Percentiles rank a stretch among this genome's conserved stretches.
Evolutionary conservation across 1,140 invertebrate species (phyloP).

Genomic region (Uloborus diversus): DNA sequence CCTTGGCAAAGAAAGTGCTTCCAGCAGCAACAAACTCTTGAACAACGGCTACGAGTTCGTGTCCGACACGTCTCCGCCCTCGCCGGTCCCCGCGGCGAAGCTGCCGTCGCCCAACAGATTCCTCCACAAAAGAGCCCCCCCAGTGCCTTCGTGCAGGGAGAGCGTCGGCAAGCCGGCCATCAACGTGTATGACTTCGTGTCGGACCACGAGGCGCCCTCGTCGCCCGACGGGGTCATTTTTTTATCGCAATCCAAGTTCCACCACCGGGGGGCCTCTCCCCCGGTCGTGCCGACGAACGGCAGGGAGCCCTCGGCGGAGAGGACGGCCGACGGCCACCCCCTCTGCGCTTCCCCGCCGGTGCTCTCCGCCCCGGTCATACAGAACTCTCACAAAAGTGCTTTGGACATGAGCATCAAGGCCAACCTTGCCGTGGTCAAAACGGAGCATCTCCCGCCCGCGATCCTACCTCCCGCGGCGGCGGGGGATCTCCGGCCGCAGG

Average conservation of each 20-base stretch:
- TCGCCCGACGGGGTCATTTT: slow-evolving; percentile 44
- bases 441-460: slow-evolving; percentile 20
- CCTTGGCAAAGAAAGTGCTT: slow-evolving; percentile 37
- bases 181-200: slow-evolving; percentile 50
- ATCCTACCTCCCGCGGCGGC: slow-evolving; percentile 25
- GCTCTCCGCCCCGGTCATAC: not conserved
- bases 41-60: slow-evolving; percentile 47
- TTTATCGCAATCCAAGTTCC: slow-evolving; percentile 41
- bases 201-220: slow-evolving; percentile 38
- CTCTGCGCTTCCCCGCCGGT: slow-evolving; percentile 25
- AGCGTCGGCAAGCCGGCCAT: slow-evolving; percentile 33
- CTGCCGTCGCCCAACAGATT: slow-evolving; percentile 26
- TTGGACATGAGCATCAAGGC: slow-evolving; percentile 41
- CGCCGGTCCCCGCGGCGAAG: slow-evolving; percentile 25
- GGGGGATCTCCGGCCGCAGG: slow-evolving; percentile 7
- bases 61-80: slow-evolving; percentile 38
- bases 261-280: not conserved
- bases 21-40: slow-evolving; percentile 29
- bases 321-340: slow-evolving; percentile 21
- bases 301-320: slow-evolving; percentile 7
- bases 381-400: slow-evolving; percentile 31
- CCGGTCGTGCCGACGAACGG: not conserved
- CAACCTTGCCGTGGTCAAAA: slow-evolving; percentile 13
- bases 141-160: slow-evolving; percentile 43
- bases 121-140: slow-evolving; percentile 17